Percentiles rank a stretch among this genome's conserved stretches.
phyloP scores from a whole-genome alignment of 2,888 invertebrate species.

The Colostygia pectinataria region DNA sequence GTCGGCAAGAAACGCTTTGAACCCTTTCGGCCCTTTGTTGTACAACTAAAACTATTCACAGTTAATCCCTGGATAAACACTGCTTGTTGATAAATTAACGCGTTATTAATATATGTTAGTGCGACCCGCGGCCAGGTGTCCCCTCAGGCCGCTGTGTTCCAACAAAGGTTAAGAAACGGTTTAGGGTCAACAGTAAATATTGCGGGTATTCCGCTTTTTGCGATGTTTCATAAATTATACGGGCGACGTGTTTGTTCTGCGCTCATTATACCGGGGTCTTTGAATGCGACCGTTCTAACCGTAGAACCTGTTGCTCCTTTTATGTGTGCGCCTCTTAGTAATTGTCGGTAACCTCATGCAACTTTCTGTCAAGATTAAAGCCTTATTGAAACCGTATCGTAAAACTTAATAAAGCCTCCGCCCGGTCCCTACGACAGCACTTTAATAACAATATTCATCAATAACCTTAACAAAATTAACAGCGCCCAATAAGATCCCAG shows the following conservation, averaged over 20 bases:
- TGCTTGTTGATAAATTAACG: conserved; percentile 82
- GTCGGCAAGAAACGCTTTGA: conserved; percentile 83
- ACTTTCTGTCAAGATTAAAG: conserved; percentile 12
- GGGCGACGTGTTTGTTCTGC: conserved; percentile 61
- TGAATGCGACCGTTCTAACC: conserved; percentile 38
- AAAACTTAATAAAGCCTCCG: conserved; percentile 33
- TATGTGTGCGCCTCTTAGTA: conserved; percentile 33
- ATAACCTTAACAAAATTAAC: conserved; percentile 49
- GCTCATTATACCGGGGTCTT: conserved; percentile 51
- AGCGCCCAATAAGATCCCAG: conserved; percentile 50
- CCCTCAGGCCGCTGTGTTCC: conserved; percentile 68
- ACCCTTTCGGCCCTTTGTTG: conserved; percentile 81
- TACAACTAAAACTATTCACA: conserved; percentile 82
- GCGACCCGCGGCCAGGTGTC: conserved; percentile 78
- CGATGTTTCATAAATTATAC: conserved; percentile 65
- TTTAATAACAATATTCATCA: conserved; percentile 41
- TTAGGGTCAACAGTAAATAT: conserved; percentile 75
- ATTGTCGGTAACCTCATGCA: conserved; percentile 12
- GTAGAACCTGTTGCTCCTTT: conserved; percentile 44
- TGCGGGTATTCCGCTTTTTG: conserved; percentile 71
- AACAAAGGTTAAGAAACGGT: conserved; percentile 78
- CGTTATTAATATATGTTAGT: conserved; percentile 81
- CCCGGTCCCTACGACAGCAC: conserved; percentile 23
- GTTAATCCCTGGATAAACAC: conserved; percentile 82
- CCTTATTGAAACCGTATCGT: conserved; percentile 27